These are phyloP conservation scores for Steinernema carpocapsae DNA, from an alignment of 2,888 invertebrate species.

Conservation along the genomic window DNA sequence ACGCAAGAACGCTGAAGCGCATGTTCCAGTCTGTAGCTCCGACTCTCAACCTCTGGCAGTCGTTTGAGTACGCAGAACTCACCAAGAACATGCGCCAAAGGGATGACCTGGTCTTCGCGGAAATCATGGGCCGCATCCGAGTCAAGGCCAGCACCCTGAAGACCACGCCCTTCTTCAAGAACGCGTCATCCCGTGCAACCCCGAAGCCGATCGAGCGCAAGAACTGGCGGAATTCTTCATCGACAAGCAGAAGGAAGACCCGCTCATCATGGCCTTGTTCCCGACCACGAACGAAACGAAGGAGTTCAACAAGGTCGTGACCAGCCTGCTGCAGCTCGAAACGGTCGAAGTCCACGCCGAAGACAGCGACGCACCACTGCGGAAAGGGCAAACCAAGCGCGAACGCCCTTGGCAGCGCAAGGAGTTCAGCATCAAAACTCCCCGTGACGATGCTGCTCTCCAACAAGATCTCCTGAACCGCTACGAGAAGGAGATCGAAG, in stretches of 20 bases:
- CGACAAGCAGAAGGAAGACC: background rate
- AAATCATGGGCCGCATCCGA: background rate
- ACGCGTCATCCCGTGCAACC: background rate
- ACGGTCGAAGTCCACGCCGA: background rate
- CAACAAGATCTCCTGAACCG: background rate
- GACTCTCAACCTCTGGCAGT: slow-evolving; percentile 2
- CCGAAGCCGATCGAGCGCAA: background rate
- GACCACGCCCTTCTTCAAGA: background rate
- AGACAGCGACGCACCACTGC: background rate
- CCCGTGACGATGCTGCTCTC: background rate
- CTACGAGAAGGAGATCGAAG: no score
- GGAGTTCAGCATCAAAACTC: background rate
- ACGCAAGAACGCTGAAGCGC: background rate
- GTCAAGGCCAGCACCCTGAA: background rate
- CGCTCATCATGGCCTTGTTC: background rate
- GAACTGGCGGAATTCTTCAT: background rate
- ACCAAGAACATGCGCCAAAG: slow-evolving; percentile 27
- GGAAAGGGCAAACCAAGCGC: background rate
- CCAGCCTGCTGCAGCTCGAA: background rate
- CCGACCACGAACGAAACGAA: background rate
- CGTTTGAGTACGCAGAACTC: slow-evolving; percentile 24
- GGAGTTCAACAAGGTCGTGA: slow-evolving; percentile 22
- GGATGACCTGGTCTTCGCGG: background rate
- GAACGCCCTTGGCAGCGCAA: background rate
- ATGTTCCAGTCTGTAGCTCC: background rate